phyloP scores from a whole-genome alignment of 1,140 invertebrate genomes.

The Hycleus cichorii region DNA sequence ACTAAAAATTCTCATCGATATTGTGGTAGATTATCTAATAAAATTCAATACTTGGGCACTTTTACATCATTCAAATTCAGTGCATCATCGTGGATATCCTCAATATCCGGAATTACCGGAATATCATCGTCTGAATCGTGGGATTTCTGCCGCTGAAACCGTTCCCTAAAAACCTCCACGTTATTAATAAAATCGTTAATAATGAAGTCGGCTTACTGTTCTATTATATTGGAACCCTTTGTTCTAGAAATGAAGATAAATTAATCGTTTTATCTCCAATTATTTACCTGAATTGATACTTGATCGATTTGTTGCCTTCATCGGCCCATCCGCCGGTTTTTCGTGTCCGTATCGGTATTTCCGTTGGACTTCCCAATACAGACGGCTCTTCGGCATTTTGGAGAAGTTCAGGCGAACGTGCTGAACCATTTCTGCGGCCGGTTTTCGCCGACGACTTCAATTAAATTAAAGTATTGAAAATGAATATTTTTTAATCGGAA shows the following conservation, averaged over 20 bases:
- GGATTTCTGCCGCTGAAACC: conserved; percentile 29
- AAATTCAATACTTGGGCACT: conserved; percentile 14
- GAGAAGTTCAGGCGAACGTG: conserved; percentile 16
- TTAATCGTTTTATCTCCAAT: not conserved
- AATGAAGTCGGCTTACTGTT: conserved; percentile 26
- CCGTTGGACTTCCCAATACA: conserved; percentile 16
- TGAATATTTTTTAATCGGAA: not conserved
- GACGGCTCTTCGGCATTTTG: conserved; percentile 9
- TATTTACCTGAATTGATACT: conserved; percentile 4
- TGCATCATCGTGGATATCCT: conserved; percentile 36
- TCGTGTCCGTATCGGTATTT: conserved; percentile 21
- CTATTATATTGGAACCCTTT: conserved; percentile 32
- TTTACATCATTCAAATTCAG: conserved; percentile 31
- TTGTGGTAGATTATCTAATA: not conserved
- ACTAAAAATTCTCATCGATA: conserved; percentile 18
- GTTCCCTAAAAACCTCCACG: conserved; percentile 23
- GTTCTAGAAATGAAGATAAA: conserved; percentile 13
- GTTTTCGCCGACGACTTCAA: conserved; percentile 26
- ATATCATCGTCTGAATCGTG: conserved; percentile 34
- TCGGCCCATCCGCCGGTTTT: conserved; percentile 37
- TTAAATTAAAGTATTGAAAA: not conserved
- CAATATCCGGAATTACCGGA: conserved; percentile 39
- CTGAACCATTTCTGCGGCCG: conserved; percentile 29
- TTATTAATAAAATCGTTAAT: not conserved
- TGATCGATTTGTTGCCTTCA: conserved; percentile 34